Evolutionary conservation across 2,797 vertebrate species (phyloP).

Genomic region (Propithecus perrieri): DNA sequence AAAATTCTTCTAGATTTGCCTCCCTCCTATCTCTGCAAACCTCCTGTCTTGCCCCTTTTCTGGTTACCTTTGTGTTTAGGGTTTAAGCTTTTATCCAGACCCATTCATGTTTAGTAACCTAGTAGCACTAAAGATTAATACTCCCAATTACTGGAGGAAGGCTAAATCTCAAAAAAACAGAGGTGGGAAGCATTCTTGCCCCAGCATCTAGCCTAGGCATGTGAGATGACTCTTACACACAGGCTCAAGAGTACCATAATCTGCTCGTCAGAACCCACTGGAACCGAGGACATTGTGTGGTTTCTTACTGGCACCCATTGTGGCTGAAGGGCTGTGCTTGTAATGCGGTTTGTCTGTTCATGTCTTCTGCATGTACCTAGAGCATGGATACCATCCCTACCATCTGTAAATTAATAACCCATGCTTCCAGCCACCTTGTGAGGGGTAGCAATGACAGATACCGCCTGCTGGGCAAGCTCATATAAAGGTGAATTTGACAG

Average conservation of each 20-base stretch:
- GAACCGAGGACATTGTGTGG: background rate
- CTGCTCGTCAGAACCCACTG: background rate
- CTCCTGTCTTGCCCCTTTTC: background rate
- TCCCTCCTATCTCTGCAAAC: background rate
- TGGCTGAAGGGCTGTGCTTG: background rate
- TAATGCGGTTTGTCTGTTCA: background rate
- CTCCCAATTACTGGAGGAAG: background rate
- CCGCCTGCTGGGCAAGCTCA: background rate
- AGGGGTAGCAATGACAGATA: background rate
- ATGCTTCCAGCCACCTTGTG: background rate
- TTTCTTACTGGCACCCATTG: background rate
- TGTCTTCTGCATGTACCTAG: background rate
- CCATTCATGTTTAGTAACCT: background rate
- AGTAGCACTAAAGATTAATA: background rate
- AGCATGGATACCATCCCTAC: background rate
- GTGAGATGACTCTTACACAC: background rate
- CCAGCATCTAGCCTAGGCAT: background rate
- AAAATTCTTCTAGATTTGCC: background rate
- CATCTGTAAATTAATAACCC: background rate
- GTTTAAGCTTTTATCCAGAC: background rate
- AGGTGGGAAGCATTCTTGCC: background rate
- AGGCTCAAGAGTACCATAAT: background rate
- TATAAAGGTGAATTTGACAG: background rate
- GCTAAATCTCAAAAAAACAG: background rate
- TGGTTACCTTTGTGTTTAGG: background rate